These are phyloP conservation scores for Australoheros scitulus DNA, from an alignment of 2,113 vertebrate species.

Conservation along the genomic window DNA sequence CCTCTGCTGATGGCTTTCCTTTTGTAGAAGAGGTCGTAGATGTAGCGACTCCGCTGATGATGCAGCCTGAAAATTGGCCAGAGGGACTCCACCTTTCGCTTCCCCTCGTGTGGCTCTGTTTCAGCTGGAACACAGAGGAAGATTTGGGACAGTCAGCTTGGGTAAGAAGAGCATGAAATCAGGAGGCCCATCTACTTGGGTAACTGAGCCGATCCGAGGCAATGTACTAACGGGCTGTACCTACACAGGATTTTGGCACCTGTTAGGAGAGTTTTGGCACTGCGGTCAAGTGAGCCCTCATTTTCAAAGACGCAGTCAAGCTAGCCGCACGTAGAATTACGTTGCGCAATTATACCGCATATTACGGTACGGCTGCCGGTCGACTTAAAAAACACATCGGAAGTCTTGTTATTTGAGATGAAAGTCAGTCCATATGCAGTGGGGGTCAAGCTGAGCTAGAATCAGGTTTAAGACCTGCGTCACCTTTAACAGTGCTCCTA, in stretches of 20 bases:
- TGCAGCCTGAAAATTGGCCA: slow-evolving; percentile 99
- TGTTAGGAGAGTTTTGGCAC: not conserved
- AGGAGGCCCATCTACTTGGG: not conserved
- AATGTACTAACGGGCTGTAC: not conserved
- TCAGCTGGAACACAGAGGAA: slow-evolving; percentile 80
- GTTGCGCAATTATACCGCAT: too few species aligned
- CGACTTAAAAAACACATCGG: too few species aligned
- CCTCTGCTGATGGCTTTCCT: slow-evolving; percentile 98
- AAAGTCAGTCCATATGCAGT: too few species aligned
- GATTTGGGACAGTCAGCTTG: not conserved
- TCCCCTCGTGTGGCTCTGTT: slow-evolving; percentile 96
- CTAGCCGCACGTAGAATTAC: too few species aligned
- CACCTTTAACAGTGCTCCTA: too few species aligned
- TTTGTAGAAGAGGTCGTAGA: slow-evolving; percentile 97
- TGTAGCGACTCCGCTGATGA: slow-evolving; percentile 96
- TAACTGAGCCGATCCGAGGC: too few species aligned
- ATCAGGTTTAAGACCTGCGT: too few species aligned
- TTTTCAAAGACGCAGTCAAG: too few species aligned
- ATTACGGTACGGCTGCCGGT: too few species aligned
- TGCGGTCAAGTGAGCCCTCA: too few species aligned
- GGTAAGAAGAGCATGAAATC: not conserved
- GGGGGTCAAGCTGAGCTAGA: too few species aligned
- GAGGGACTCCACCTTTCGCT: slow-evolving; percentile 95
- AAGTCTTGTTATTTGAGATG: too few species aligned
- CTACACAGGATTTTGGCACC: not conserved